Evolutionary conservation across 2,888 invertebrate genomes (phyloP), one percentile per base, ranked within the genome.

Genomic region (Periphyllus acericola): DNA sequence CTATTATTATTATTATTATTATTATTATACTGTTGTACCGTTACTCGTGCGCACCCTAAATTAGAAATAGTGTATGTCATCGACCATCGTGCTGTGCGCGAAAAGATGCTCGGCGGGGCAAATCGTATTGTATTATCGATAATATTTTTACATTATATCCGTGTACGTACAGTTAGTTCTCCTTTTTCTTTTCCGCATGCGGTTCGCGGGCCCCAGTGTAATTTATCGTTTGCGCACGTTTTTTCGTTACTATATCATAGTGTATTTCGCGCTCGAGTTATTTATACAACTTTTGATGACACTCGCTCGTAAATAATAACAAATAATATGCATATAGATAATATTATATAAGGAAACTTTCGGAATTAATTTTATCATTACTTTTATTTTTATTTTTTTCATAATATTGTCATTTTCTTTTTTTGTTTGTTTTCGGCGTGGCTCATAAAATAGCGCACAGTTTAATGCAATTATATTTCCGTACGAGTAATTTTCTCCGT

Each of bases 381-480:
- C 46, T 71, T 82, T 55, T 83, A 71, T 83, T 74, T 6, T 72
- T 82, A 6, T 66, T 66, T 66, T 25, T 66, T 25, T 60, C 19
- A 71, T 71, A 46, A 60, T 21, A 60, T 60, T 60, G 60, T 60
- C 6, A 21, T 46, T 46, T 46, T 14, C 21, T 3, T 60, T 71
- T 36, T 74, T 14, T 11, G 74, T 83, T 74, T n/a, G 19, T 71
- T 82, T 25, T 82, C 19, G 32, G 3, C n/a, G 32, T 36, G 82
- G n/a, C 82, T 74, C 74, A 66, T 80, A 80, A 80, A 66, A 66
- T 66, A 80, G 52, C 52, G n/a, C 17, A 34, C 55, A 74, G 21
- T 83, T 74, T 83, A 83, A 83, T 74, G 55, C 72, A 55, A 83
- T 83, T 83, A 83, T 83, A 74, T 74, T 83, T 83, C 72, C 83